phyloP scores from a whole-genome alignment of 2,797 vertebrate species.

The Anomalospiza imberbis region DNA sequence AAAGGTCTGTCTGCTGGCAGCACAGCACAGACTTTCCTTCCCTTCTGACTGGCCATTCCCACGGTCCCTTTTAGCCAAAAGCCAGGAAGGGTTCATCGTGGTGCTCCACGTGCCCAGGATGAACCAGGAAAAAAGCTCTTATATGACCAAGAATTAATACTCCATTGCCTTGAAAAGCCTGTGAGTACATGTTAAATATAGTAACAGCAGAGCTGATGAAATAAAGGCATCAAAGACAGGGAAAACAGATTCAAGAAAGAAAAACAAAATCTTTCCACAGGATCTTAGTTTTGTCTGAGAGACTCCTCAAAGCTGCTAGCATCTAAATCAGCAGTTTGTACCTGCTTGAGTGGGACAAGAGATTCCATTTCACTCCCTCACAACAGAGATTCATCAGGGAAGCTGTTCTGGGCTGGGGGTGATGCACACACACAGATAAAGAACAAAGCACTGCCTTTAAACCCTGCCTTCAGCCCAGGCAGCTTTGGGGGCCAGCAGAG shows the following conservation, averaged over 20 bases:
- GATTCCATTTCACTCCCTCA: not conserved
- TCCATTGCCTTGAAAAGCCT: not conserved
- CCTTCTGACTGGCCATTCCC: not conserved
- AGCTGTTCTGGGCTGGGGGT: not conserved
- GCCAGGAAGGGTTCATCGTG: not conserved
- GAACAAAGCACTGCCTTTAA: not conserved
- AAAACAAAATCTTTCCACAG: not conserved
- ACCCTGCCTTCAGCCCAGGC: not conserved
- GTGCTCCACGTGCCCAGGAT: not conserved
- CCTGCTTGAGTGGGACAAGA: not conserved
- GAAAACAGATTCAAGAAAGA: not conserved
- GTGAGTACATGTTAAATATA: not conserved
- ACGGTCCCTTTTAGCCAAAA: not conserved
- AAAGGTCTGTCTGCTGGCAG: not conserved
- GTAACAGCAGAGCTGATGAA: not conserved
- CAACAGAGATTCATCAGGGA: not conserved
- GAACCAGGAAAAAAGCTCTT: not conserved
- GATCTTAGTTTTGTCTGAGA: not conserved
- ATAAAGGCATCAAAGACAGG: not conserved
- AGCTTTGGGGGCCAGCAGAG: no score
- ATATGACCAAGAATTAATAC: not conserved
- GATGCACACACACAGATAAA: not conserved
- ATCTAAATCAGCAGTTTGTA: not conserved
- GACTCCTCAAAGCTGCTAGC: not conserved
- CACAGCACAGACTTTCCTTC: not conserved